Base-by-base conservation (phyloP, 1,140 invertebrate genomes). In the Araneus ventricosus region DNA sequence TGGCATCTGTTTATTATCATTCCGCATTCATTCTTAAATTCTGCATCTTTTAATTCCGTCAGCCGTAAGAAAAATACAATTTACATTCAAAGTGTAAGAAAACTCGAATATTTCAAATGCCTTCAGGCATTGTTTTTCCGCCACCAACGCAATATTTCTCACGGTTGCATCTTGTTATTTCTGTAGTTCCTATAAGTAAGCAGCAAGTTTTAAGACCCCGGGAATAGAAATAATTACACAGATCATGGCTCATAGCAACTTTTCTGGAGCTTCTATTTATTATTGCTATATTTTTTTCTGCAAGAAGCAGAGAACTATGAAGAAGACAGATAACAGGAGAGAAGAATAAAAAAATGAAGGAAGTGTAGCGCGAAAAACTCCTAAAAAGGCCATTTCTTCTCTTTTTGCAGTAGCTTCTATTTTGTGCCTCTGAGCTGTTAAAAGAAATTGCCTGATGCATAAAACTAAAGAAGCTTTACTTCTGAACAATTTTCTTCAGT, bases 401-500 rank as follows among this genome's bases (percentile, higher is more conserved):
- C 30, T 75, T 75, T 75, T 75, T 20, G 70, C 34, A 37, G 14
- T 52, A 52, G 10, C 45, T 52, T 75, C 70, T 75, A 75, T 75
- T 75, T 75, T 63, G 41, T 84, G 79, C 80, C 89, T 91, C 79
- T 63, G 59, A 91, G 89, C 89, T 84, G 89, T 84, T 84, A 91
- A 70, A 91, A 84, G 89, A 79, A 63, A 91, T 61, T 34, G 75
- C 57, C 8, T 75, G 45, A 39, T 91, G 89, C 89, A 84, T 91
- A 91, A 91, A 91, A 91, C 89, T 91, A 91, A 91, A 91, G 79
- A 37, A 70, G 61, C 27, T 61, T 87, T 59, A 87, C 52, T 87
- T 30, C 37, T 57, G 70, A 91, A 84, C 75, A 91, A 34, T 91
- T 91, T 84, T 84, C 27, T 75, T 75, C 70, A 75, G 30, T 79